phyloP scores from a whole-genome alignment of 2,888 invertebrate species.

The Phortica magna region DNA sequence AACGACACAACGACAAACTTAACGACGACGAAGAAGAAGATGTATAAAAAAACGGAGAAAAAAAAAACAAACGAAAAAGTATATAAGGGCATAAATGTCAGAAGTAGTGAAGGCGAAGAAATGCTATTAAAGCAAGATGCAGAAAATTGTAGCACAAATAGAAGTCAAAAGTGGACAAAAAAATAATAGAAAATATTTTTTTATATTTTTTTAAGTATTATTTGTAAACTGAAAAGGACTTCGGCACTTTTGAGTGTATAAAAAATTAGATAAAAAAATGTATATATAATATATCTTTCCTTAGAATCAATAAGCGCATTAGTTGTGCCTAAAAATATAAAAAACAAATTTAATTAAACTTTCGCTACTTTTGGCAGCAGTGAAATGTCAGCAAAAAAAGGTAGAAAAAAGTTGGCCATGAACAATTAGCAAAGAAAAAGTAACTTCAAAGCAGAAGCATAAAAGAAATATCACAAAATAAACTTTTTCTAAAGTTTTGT shows the following conservation, averaged over 20 bases:
- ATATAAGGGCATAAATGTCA: constrained; percentile 64
- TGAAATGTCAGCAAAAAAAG: background rate
- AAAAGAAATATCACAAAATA: background rate
- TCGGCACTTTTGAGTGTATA: no score
- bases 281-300: no score
- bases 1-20: no score
- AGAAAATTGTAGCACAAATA: background rate
- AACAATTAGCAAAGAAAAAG: constrained; percentile 13
- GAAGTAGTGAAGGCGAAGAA: constrained; percentile 62
- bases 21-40: no score
- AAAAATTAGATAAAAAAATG: no score
- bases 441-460: constrained; percentile 41
- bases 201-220: no score
- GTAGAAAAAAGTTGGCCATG: background rate
- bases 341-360: background rate
- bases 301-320: background rate
- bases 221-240: no score
- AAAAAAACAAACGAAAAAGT: background rate
- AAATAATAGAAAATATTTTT: no score
- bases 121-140: constrained; percentile 19
- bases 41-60: background rate
- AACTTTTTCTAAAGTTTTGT: constrained; percentile 47
- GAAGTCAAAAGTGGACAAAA: background rate
- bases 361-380: background rate
- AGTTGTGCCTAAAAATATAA: background rate